Conservation (phyloP, 1,140 invertebrate genomes). For the Rhopalosiphum maidis region DNA sequence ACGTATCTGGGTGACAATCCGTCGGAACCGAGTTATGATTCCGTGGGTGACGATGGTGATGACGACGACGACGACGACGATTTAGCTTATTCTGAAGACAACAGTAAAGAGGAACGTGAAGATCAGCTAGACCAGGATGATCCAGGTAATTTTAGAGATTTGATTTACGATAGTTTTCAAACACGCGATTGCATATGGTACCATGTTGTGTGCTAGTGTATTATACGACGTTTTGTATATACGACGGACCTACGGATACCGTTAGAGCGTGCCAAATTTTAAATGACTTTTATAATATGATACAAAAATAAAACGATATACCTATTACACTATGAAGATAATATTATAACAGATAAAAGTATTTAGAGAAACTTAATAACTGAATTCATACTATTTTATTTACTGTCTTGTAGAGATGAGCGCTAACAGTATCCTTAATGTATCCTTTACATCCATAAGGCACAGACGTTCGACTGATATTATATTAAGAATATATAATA, state of each 20-base stretch:
- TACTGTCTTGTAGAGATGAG: neutral
- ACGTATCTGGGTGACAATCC: neutral
- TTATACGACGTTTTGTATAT: neutral
- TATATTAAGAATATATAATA: neutral
- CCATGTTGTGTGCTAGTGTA: neutral
- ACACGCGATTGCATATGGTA: neutral
- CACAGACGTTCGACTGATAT: neutral
- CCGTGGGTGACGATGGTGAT: too few species aligned
- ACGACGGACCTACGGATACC: neutral
- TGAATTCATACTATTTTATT: neutral
- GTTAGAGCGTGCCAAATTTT: neutral
- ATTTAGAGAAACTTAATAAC: neutral
- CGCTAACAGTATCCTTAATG: neutral
- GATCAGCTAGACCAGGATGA: conserved; percentile 35
- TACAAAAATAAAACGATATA: neutral
- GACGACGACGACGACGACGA: neutral
- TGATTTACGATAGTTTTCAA: neutral
- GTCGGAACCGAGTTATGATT: neutral
- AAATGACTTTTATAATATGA: conserved; percentile 12
- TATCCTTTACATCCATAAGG: neutral
- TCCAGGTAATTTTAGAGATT: conserved; percentile 31
- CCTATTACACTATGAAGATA: neutral
- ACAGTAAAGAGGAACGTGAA: neutral
- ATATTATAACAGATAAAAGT: neutral
- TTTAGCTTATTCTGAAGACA: neutral